Conservation (phyloP, 2,797 vertebrate genomes). For the Gambelia wislizenii region DNA sequence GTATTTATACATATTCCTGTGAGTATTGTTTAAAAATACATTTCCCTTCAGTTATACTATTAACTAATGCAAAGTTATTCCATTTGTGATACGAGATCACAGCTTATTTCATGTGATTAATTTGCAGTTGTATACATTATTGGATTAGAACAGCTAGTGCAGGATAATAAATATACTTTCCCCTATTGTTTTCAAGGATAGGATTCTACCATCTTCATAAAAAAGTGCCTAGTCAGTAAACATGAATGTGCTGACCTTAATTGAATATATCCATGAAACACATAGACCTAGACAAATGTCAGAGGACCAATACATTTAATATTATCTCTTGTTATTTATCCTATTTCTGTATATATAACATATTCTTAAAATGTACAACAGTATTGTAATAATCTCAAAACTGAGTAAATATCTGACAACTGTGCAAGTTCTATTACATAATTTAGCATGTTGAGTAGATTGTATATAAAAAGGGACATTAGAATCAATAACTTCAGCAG, state of each 20-base stretch:
- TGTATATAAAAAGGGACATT: slow-evolving; percentile 7
- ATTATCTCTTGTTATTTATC: not conserved
- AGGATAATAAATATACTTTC: slow-evolving; percentile 4
- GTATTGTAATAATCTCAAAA: slow-evolving; percentile 5
- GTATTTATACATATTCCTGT: not conserved
- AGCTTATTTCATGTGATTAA: slow-evolving; percentile 10
- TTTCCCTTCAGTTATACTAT: not conserved
- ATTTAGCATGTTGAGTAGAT: not conserved
- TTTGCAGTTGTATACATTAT: slow-evolving; percentile 30
- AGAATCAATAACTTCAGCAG: slow-evolving; percentile 13
- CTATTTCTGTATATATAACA: not conserved
- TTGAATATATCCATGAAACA: not conserved
- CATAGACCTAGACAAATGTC: not conserved
- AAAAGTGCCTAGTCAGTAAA: not conserved
- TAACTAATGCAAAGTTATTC: slow-evolving; percentile 36
- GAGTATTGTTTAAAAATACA: not conserved
- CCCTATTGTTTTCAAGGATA: not conserved
- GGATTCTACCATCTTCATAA: not conserved
- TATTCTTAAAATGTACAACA: not conserved
- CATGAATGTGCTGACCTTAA: not conserved
- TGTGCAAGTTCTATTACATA: not conserved
- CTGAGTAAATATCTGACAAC: slow-evolving; percentile 1
- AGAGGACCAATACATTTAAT: not conserved
- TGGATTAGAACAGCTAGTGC: not conserved
- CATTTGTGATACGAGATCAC: not conserved